Evolutionary conservation across 2,888 invertebrate genomes (phyloP), one percentile per base, ranked within the genome.

Genomic region (Spisula subtruncata): DNA sequence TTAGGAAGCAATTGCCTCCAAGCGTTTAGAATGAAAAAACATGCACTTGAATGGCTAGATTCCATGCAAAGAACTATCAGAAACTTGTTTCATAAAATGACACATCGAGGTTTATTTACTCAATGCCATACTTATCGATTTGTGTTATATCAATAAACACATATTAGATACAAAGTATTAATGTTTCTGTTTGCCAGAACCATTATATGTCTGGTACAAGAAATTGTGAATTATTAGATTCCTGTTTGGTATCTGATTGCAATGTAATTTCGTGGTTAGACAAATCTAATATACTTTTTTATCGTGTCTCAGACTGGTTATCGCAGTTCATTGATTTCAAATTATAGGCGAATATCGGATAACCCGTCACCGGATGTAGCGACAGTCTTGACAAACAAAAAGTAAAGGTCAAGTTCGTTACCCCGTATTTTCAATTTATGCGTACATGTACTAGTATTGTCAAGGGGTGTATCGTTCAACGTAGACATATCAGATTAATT

Each of bases 301-400:
- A 66, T 25, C n/a, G 25, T 25, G 60, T 25, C 25, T 25, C 0
- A 66, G 60, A 66, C 60, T n/a, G 60, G 60, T 66, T 66, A 41
- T 5, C 2, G 41, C 41, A 41, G 41, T 41, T 10, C 25, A 25
- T 2, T 66, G 10, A 10, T 66, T 66, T 66, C 60, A 66, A 66
- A n/a, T 66, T 25, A 66, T 25, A 6, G 51, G 12, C 51, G 1
- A 51, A 66, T 25, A 25, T 25, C 25, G n/a, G 56, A 56, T 66
- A 66, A 66, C 60, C 60, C 60, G 60, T 25, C 60, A 25, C n/a
- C 60, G 60, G 60, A 66, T 25, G n/a, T 25, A 66, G 60, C 60
- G 5, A 25, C 25, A 51, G n/a, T 66, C 60, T 66, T 41, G 41
- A 41, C 41, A 41, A 41, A 41, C 41, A 41, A 41, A 41, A 5